Percentiles rank a stretch among this genome's conserved stretches.
These are phyloP conservation scores for Onchidella celtica DNA, from an alignment of 2,888 invertebrate genomes.

Conservation along the genomic window DNA sequence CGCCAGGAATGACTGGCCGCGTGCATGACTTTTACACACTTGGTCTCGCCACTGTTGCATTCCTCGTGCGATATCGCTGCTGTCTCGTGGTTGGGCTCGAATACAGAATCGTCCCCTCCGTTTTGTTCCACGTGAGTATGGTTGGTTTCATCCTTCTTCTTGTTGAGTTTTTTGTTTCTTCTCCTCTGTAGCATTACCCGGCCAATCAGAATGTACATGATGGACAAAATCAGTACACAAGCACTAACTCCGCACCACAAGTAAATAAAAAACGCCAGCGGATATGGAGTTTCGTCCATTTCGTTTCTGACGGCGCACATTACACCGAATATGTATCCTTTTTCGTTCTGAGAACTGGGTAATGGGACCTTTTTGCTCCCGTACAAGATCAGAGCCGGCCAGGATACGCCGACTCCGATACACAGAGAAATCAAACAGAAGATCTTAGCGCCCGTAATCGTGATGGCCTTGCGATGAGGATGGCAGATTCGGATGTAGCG, in stretches of 20 bases:
- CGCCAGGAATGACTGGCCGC: conserved; percentile 12
- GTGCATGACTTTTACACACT: neutral
- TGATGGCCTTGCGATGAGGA: conserved; percentile 50
- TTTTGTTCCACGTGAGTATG: neutral
- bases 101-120: neutral
- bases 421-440: conserved; percentile 53
- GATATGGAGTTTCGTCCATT: conserved; percentile 50
- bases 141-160: neutral
- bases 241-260: conserved; percentile 53
- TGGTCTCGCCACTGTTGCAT: neutral
- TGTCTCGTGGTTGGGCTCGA: neutral
- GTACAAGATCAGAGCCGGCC: conserved; percentile 58
- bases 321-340: conserved; percentile 8
- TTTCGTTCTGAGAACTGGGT: neutral
- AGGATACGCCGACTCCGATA: conserved; percentile 56
- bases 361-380: conserved; percentile 52
- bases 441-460: conserved; percentile 47
- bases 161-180: conserved; percentile 19
- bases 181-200: conserved; percentile 55
- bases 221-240: conserved; percentile 52
- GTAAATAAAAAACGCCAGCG: conserved; percentile 55
- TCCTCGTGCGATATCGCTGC: neutral
- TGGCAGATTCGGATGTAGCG: conserved; percentile 59
- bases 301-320: conserved; percentile 56
- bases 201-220: conserved; percentile 56